Evolutionary conservation across 2,797 vertebrate genomes (phyloP).

Genomic region (Fundulus diaphanus): DNA sequence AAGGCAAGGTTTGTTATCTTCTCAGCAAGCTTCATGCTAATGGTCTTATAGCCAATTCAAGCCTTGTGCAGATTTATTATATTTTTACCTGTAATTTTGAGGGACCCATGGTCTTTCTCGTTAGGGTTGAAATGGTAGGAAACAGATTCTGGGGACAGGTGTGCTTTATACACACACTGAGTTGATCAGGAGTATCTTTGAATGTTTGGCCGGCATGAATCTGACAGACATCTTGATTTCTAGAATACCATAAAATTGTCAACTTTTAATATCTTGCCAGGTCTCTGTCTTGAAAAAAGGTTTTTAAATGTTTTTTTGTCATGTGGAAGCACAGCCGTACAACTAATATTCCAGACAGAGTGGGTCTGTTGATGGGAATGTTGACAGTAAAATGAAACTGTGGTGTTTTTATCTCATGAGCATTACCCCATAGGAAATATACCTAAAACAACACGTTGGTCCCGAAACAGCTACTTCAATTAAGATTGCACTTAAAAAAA

Average conservation of each 20-base stretch:
- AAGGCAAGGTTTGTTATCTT: background rate
- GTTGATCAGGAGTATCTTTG: background rate
- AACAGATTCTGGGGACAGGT: no score
- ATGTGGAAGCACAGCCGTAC: constrained; percentile 10
- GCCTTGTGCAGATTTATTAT: background rate
- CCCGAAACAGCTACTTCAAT: background rate
- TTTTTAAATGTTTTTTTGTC: background rate
- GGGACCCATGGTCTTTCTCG: background rate
- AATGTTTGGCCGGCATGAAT: background rate
- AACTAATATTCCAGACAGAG: constrained; percentile 2
- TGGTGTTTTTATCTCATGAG: background rate
- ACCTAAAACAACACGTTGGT: background rate
- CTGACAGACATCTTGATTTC: background rate
- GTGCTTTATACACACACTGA: no score
- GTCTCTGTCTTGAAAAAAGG: constrained; percentile 32
- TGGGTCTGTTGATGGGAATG: background rate
- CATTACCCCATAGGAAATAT: background rate
- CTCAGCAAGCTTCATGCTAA: background rate
- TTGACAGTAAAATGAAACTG: background rate
- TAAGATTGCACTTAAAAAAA: background rate
- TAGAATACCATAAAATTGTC: background rate
- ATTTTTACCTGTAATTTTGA: no score
- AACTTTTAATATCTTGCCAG: background rate
- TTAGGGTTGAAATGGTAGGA: background rate
- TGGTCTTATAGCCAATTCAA: background rate